Evolutionary conservation across 2,888 invertebrate species (phyloP).

Genomic region (Synergus umbraculus): DNA sequence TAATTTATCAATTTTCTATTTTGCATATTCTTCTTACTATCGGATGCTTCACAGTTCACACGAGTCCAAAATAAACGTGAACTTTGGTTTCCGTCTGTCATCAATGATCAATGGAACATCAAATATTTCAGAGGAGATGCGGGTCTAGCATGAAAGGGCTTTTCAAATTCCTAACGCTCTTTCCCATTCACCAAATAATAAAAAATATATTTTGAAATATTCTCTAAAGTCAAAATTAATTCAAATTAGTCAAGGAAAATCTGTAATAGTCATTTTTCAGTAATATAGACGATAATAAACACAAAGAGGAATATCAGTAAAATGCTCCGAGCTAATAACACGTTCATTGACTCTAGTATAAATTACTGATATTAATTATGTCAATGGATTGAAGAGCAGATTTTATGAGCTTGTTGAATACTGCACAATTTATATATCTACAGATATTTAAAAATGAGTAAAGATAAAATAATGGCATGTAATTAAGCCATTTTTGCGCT

Average conservation of each 20-base stretch:
- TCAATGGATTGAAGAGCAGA: slow-evolving; percentile 6
- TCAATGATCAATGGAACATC: background rate
- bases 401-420: slow-evolving; percentile 2
- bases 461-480: background rate
- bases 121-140: background rate
- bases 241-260: background rate
- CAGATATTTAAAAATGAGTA: background rate
- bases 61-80: background rate
- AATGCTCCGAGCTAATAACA: background rate
- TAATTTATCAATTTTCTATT: background rate
- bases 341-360: slow-evolving; percentile 5
- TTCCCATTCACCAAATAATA: no score
- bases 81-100: background rate
- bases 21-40: background rate
- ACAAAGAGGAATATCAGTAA: background rate
- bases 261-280: background rate
- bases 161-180: background rate
- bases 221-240: background rate
- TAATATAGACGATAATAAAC: slow-evolving; percentile 4
- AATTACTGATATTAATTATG: slow-evolving; percentile 24
- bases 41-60: background rate
- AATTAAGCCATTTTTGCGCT: no score
- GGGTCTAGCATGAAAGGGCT: background rate
- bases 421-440: background rate
- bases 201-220: background rate